Evolutionary conservation across 2,797 vertebrate genomes (phyloP), one percentile per base, ranked within the genome.

Genomic region (Dermochelys coriacea): DNA sequence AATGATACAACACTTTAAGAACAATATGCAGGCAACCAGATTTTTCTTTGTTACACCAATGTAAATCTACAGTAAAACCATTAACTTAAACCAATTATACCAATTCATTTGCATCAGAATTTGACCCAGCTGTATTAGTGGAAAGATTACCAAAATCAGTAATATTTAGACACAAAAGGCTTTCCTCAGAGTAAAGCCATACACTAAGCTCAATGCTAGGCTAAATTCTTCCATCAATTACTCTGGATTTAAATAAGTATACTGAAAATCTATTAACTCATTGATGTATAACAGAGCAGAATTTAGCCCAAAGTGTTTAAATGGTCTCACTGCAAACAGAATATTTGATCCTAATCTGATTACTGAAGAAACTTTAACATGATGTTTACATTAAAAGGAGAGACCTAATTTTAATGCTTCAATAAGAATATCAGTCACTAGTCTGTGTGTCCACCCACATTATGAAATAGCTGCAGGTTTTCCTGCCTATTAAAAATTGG

Each of bases 391-490:
- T n/a, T 86, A 10, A 57, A 96, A 64, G 31, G 23, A 49, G 51
- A 85, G 64, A 1, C 3, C 74, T 84, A 79, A 19, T 64, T 64
- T 64, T 64, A 64, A 6, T 25, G 41, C 25, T 34, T 12, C 3
- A 9, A 18, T n/a, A 88, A 87, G 34, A 85, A 85, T 91, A 51
- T 54, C 8, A 41, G 15, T 68, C 18, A 59, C 91, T 95, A 79
- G 1, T 12, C 27, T 79, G 25, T 80, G 55, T 82, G 8, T 61
- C 82, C 82, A 81, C 84, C 3, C 2, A 80, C 18, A 31, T 45
- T 78, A 82, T 59, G 54, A 84, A 11, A 21, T 41, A 37, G 18
- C 21, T 71, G 18, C 19, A 41, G 10, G 4, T 45, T 74, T 74
- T 45, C 19, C 45, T 25, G 11, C 2, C 77, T 92, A 90, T 90